Evolutionary conservation across 2,888 invertebrate species (phyloP).

Genomic region (Drosophila incognita): DNA sequence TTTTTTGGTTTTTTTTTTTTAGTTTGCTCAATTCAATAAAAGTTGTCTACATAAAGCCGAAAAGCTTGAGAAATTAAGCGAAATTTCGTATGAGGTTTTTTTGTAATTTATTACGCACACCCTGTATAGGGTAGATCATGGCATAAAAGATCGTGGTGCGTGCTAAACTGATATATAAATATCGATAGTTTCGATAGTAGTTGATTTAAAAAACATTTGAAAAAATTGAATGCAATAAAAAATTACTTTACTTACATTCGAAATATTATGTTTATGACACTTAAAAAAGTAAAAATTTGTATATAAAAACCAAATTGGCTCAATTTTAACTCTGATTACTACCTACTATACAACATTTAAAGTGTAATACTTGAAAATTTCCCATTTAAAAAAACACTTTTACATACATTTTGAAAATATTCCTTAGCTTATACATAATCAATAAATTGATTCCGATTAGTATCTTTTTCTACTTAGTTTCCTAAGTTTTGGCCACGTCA

Average conservation of each 20-base stretch:
- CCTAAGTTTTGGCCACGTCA: no score
- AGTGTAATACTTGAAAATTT: background rate
- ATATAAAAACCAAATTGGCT: background rate
- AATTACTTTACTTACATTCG: background rate
- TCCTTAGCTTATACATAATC: background rate
- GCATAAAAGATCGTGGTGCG: background rate
- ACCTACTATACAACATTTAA: background rate
- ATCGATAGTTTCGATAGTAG: background rate
- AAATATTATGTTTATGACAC: background rate
- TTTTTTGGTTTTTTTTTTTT: slow-evolving; percentile 19
- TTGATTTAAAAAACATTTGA: background rate
- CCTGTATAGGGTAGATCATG: slow-evolving; percentile 16
- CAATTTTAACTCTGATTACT: background rate
- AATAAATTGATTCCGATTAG: background rate
- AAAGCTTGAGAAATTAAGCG: slow-evolving; percentile 51
- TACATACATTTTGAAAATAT: background rate
- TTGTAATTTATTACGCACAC: slow-evolving; percentile 47
- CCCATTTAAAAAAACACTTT: background rate
- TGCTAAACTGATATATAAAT: background rate
- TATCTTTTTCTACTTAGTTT: background rate
- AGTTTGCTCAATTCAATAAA: slow-evolving; percentile 66
- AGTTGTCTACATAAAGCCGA: slow-evolving; percentile 67
- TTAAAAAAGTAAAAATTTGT: background rate
- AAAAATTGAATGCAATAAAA: background rate
- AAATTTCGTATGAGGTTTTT: slow-evolving; percentile 45